Conservation (phyloP, 2,113 vertebrate species). For the Ctenomys sociabilis region DNA sequence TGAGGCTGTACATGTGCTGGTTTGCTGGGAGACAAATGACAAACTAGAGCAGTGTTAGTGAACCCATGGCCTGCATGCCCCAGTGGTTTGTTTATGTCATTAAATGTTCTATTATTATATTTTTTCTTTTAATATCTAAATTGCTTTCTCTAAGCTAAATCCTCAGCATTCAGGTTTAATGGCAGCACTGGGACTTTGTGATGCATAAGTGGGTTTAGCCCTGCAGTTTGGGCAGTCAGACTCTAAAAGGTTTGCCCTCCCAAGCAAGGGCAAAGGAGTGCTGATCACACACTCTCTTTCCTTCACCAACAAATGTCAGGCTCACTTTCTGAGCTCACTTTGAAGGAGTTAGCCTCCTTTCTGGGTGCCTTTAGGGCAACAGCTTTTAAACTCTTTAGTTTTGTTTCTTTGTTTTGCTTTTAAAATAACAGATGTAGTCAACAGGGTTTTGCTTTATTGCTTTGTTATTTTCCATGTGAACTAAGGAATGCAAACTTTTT, state of each 20-base stretch:
- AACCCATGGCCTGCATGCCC: neutral
- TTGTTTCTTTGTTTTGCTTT: constrained; percentile 35
- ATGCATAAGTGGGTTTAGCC: neutral
- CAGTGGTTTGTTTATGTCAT: neutral
- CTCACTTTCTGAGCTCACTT: neutral
- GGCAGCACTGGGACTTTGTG: neutral
- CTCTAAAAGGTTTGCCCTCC: neutral
- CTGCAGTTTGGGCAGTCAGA: neutral
- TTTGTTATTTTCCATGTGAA: neutral
- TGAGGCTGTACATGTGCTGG: neutral
- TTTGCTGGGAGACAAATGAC: neutral
- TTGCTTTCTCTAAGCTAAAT: neutral
- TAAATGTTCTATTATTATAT: neutral
- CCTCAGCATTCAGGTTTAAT: neutral
- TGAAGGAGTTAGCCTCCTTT: neutral
- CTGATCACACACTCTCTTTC: neutral
- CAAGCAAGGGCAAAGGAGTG: neutral
- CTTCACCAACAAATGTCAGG: neutral
- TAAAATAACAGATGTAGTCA: neutral
- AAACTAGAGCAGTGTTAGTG: neutral
- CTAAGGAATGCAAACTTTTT: neutral
- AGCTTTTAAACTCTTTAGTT: neutral
- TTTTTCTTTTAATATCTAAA: neutral
- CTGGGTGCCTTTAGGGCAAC: neutral
- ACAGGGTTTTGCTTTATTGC: constrained; percentile 15